A percentile compares a stretch with the other conserved stretches of the same genome.
Conservation (phyloP, 1,140 invertebrate species). For the Drosophila obscura region DNA sequence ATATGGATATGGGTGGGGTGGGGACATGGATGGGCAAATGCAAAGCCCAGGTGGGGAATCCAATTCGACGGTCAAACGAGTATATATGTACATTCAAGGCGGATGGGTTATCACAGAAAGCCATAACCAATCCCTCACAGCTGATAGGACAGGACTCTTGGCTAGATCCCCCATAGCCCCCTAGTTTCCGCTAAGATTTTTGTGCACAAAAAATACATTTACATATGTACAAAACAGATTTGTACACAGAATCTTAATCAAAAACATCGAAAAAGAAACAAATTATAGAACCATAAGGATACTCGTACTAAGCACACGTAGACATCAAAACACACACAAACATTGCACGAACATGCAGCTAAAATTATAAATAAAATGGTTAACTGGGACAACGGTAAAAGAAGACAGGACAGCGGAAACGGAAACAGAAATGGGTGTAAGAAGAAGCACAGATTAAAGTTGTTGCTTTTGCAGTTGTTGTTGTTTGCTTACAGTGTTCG, state of each 20-base stretch:
- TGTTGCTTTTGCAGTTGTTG: slow-evolving; percentile 33
- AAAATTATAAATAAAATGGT: slow-evolving; percentile 45
- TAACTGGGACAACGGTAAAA: slow-evolving; percentile 9
- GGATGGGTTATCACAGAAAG: slow-evolving; percentile 26
- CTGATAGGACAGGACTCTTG: neutral
- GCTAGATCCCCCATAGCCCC: neutral
- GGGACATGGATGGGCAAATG: slow-evolving; percentile 3
- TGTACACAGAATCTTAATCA: slow-evolving; percentile 21
- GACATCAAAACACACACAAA: slow-evolving; percentile 45
- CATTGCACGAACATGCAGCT: slow-evolving; percentile 49
- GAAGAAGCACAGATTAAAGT: slow-evolving; percentile 47
- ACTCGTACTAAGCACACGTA: slow-evolving; percentile 23
- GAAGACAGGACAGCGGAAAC: slow-evolving; percentile 18
- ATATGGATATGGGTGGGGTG: slow-evolving; percentile 26
- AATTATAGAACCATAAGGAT: slow-evolving; percentile 41
- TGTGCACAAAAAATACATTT: slow-evolving; percentile 45
- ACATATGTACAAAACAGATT: slow-evolving; percentile 8
- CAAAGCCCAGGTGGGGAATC: neutral
- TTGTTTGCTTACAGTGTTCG: slow-evolving; percentile 73
- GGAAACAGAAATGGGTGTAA: slow-evolving; percentile 23
- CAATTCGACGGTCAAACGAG: slow-evolving; percentile 15
- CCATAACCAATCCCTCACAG: neutral
- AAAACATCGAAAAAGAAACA: slow-evolving; percentile 40
- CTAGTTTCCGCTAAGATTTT: slow-evolving; percentile 11
- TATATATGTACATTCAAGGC: slow-evolving; percentile 32